phyloP scores from a whole-genome alignment of 2,113 vertebrate genomes.

The Chaetura pelagica region DNA sequence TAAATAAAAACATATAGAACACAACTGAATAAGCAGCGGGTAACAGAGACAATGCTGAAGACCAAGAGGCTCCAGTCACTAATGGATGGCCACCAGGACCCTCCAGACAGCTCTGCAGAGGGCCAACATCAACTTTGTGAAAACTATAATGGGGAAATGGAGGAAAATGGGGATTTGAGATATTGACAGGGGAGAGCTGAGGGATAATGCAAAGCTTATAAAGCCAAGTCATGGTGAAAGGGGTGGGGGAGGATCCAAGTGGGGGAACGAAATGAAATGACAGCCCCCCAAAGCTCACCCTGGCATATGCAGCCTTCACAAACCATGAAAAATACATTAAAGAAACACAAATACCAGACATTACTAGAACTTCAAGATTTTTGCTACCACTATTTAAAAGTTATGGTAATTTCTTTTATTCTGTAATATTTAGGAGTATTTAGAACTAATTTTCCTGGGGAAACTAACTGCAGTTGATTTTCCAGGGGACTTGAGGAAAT shows the following conservation, averaged over 20 bases:
- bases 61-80: neutral
- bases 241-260: neutral
- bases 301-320: rapidly evolving
- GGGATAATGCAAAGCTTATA: neutral
- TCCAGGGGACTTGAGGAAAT: neutral
- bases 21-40: neutral
- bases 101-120: neutral
- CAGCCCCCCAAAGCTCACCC: neutral
- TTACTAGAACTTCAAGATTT: neutral
- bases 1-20: neutral
- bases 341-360: neutral
- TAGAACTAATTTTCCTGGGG: neutral
- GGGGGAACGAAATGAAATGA: neutral
- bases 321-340: neutral
- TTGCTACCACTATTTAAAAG: neutral
- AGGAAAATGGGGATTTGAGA: neutral
- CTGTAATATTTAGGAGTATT: neutral
- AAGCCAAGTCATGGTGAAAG: neutral
- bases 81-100: too few relatives aligned
- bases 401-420: neutral
- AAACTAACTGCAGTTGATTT: too few relatives aligned
- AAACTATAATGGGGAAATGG: neutral
- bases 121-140: neutral
- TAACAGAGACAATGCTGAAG: too few relatives aligned
- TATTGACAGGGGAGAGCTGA: neutral